Base-by-base conservation (phyloP, 2,888 invertebrate genomes). In the Chrysomela aeneicollis region DNA sequence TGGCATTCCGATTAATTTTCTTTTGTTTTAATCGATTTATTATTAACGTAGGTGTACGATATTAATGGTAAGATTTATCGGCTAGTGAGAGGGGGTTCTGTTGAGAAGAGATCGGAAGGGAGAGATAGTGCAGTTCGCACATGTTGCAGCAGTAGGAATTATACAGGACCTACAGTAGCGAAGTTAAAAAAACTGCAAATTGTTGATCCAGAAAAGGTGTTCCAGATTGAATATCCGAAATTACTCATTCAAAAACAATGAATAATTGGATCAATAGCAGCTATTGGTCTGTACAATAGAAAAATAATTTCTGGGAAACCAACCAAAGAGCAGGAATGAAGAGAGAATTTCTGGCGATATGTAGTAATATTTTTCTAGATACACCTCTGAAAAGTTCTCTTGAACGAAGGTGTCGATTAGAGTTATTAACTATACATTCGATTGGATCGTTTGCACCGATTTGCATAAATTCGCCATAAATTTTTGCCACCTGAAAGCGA, bases 1-100 rank as follows among this genome's bases (percentile, higher is more conserved):
- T 77, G 78, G 77, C 78, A 78, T 78, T 78, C 77, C 79, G 81
- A 82, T 82, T 79, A 81, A 81, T 77, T 78, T 77, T 73, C 74
- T 78, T 72, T 77, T 75, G 73, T 80, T 81, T 79, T 80, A 79
- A 81, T 82, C 81, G 80, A 81, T 81, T 81, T 80, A 80, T 80
- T 79, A 78, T 65, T 75, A 73, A 76, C 73, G 81, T 81, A 79
- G 82, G 81, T 79, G 81, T 78, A 76, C 74, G 73, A 78, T 79
- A 77, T 79, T 78, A 80, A 78, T 77, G 76, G 74, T 64, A 75
- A 76, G 74, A 77, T 66, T 76, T 78, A 77, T 77, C 49, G 52
- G 59, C 51, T 46, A 60, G 15, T 12, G 18, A 17, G 61, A 49
- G 35, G 12, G 18, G 15, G n/a, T n/a, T 5, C 4, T 26, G 47